phyloP scores from a whole-genome alignment of 2,113 vertebrate genomes.

The Craseonycteris thonglongyai region DNA sequence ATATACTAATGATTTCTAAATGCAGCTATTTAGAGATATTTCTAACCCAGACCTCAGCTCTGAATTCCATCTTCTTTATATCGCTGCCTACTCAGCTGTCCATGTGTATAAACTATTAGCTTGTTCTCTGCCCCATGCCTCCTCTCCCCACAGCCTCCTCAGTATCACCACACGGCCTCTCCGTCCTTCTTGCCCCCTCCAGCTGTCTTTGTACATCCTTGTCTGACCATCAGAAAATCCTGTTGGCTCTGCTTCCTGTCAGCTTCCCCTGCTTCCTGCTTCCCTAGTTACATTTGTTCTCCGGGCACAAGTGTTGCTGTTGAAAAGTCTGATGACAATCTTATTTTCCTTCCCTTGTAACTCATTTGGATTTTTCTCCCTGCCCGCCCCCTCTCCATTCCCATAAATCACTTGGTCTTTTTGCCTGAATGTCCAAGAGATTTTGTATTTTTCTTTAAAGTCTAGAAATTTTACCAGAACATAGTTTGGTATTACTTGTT shows the following conservation, averaged over 20 bases:
- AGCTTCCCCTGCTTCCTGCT: not conserved
- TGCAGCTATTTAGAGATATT: too few species aligned
- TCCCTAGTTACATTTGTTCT: not conserved
- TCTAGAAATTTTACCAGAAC: not conserved
- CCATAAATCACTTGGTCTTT: not conserved
- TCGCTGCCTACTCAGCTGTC: not conserved
- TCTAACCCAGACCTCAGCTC: not conserved
- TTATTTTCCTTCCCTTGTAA: not conserved
- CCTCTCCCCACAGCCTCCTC: not conserved
- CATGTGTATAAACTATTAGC: not conserved
- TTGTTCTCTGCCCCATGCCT: not conserved
- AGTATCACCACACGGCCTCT: too few species aligned
- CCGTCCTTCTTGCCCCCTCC: not conserved
- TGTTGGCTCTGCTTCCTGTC: not conserved
- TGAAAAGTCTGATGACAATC: not conserved
- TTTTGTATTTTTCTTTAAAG: slow-evolving; percentile 3
- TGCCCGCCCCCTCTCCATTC: not conserved
- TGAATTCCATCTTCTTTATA: not conserved
- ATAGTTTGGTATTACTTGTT: not conserved
- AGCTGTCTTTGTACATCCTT: not conserved
- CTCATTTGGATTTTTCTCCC: not conserved
- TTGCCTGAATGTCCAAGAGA: not conserved
- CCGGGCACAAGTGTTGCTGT: not conserved
- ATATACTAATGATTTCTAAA: not conserved
- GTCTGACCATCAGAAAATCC: not conserved